Conservation (phyloP, 2,113 vertebrate species). For the Austrofundulus limnaeus region DNA sequence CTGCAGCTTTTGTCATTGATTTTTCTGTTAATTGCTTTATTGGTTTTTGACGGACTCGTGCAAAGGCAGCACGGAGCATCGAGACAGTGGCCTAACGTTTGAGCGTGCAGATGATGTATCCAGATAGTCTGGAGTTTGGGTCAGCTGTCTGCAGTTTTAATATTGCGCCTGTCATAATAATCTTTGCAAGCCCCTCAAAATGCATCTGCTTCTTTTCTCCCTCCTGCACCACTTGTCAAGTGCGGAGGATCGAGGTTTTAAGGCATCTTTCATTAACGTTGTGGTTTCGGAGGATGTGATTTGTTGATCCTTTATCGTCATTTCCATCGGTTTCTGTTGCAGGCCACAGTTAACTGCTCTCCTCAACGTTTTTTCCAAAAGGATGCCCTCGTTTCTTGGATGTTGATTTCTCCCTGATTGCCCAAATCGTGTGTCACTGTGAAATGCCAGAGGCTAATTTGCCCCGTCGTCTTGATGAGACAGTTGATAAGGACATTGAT, state of each 20-base stretch:
- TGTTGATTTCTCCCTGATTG: slow-evolving; percentile 73
- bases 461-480: slow-evolving; percentile 67
- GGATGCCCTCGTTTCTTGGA: slow-evolving; percentile 60
- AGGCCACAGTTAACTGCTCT: slow-evolving; percentile 49
- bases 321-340: slow-evolving; percentile 56
- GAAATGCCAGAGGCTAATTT: slow-evolving; percentile 69
- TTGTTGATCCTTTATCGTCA: slow-evolving; percentile 48
- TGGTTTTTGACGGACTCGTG: neutral
- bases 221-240: neutral
- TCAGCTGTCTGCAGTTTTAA: slow-evolving; percentile 12
- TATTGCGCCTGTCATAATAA: slow-evolving; percentile 5
- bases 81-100: neutral
- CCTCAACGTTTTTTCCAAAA: slow-evolving; percentile 53
- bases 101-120: slow-evolving; percentile 10
- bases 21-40: neutral
- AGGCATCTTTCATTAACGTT: slow-evolving; percentile 31
- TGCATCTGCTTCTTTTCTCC: slow-evolving; percentile 12
- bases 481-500: slow-evolving; percentile 77
- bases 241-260: neutral
- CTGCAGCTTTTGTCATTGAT: neutral
- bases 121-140: slow-evolving; percentile 17
- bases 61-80: neutral
- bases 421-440: slow-evolving; percentile 61
- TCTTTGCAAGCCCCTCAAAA: slow-evolving; percentile 21
- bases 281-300: slow-evolving; percentile 33